Evolutionary conservation across 2,888 invertebrate genomes (phyloP), one percentile per base, ranked within the genome.

Genomic region (Dolomedes plantarius): DNA sequence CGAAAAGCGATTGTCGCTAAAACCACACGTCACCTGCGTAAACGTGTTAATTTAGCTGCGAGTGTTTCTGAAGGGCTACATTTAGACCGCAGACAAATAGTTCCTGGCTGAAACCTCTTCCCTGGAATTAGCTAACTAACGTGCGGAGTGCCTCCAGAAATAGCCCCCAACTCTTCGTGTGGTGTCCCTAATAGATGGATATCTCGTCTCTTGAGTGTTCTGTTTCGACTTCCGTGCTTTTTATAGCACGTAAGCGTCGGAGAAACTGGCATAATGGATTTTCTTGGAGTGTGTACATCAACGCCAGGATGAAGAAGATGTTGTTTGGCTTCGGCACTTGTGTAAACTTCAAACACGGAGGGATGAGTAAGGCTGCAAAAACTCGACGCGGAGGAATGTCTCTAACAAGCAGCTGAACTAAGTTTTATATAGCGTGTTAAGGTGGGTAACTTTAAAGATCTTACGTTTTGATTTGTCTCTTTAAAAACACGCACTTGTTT

Each of bases 21-120:
- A 69, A 50, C 56, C 16, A 28, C 78, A 41, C 69, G 75, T 75
- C 81, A 68, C 75, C 27, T 62, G 41, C 50, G 69, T 13, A 83
- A 85, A 77, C 83, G 73, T 72, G 77, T 85, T 85, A 77, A 85
- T 85, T 85, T 73, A 77, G 76, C 19, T 82, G 36, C 31, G 71
- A 23, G 36, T 76, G 64, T 81, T 74, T 67, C 69, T 76, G 31
- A 76, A 72, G 62, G 29, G 39, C 65, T 65, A 67, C 83, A 77
- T 85, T 85, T 85, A 85, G 83, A 72, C 32, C 50, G 23, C 31
- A 73, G 77, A 85, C 83, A 85, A 85, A 85, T 77, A 85, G 83
- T 72, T 77, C 62, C 78, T 85, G 83, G 83, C 76, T 76, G 76
- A 65, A 27, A n/a, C 71, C 64, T 67, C 80, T 62, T 74, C 74